Percentiles rank a stretch among this genome's conserved stretches.
These are phyloP conservation scores for Antechinus flavipes DNA, from an alignment of 2,113 vertebrate genomes.

Conservation along the genomic window DNA sequence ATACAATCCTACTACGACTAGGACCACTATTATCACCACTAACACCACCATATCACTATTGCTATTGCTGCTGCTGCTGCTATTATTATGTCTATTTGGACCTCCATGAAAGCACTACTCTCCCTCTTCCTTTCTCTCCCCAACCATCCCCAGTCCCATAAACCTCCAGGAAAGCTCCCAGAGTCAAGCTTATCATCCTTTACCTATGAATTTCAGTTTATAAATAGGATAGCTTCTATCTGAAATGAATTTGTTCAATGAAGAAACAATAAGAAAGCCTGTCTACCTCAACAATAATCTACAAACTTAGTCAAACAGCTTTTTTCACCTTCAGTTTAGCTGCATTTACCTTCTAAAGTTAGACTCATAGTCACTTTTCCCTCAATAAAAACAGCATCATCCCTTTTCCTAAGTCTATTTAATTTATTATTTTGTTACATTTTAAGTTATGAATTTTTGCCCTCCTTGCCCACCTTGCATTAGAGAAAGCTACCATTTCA, in stretches of 20 bases:
- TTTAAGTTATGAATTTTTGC: no score
- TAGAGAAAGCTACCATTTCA: no score
- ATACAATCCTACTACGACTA: no score
- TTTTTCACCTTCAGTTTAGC: not conserved
- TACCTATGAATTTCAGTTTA: not conserved
- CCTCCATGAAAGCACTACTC: not conserved
- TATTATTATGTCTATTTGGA: not conserved
- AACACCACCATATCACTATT: not conserved
- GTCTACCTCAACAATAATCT: rapidly evolving
- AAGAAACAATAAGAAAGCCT: not conserved
- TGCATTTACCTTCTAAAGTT: not conserved
- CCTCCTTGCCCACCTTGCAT: no score
- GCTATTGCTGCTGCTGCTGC: no score
- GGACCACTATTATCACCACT: no score
- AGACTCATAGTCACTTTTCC: not conserved
- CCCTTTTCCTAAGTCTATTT: not conserved
- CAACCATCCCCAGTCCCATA: not conserved
- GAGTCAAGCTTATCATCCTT: not conserved
- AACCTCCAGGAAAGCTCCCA: not conserved
- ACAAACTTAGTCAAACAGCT: no score
- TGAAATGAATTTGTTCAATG: not conserved
- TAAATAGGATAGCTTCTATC: not conserved
- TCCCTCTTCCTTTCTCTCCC: not conserved
- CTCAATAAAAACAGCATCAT: not conserved
- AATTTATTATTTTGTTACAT: no score